These are phyloP conservation scores for Vanessa tameamea DNA, from an alignment of 1,140 invertebrate species.

Conservation along the genomic window DNA sequence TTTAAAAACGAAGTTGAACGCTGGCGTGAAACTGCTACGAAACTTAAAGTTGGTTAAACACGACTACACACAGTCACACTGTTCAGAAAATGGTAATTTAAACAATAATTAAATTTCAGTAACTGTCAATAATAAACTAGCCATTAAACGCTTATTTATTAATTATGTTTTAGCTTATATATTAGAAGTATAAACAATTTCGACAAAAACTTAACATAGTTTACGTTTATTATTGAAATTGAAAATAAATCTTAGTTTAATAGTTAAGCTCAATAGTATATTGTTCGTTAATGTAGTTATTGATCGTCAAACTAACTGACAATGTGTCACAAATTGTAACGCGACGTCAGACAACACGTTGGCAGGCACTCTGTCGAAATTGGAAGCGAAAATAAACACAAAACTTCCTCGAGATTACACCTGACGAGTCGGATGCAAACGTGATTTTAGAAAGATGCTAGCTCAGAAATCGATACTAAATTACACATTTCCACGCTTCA, in stretches of 20 bases:
- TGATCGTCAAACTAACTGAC: not conserved
- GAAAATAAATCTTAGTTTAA: no score
- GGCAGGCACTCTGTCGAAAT: constrained; percentile 74
- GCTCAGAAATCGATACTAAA: constrained; percentile 29
- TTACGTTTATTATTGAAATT: no score
- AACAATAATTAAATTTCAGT: not conserved
- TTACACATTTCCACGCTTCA: constrained; percentile 13
- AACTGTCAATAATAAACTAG: not conserved
- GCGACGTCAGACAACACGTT: constrained; percentile 65
- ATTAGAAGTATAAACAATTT: no score
- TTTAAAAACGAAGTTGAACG: constrained; percentile 47
- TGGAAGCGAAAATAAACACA: constrained; percentile 77
- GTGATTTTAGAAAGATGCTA: constrained; percentile 28
- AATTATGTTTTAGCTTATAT: no score
- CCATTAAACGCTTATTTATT: no score
- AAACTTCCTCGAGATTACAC: constrained; percentile 69
- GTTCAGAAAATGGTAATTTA: not conserved
- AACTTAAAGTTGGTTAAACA: constrained; percentile 40
- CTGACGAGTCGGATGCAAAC: constrained; percentile 35
- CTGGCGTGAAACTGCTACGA: constrained; percentile 43
- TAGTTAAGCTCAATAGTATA: not conserved
- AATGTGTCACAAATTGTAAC: constrained; percentile 25
- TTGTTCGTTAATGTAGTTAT: not conserved
- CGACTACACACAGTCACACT: constrained; percentile 13
- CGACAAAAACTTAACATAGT: no score